These are phyloP conservation scores for Drosophila jambulina DNA, from an alignment of 1,140 invertebrate genomes.

Conservation along the genomic window DNA sequence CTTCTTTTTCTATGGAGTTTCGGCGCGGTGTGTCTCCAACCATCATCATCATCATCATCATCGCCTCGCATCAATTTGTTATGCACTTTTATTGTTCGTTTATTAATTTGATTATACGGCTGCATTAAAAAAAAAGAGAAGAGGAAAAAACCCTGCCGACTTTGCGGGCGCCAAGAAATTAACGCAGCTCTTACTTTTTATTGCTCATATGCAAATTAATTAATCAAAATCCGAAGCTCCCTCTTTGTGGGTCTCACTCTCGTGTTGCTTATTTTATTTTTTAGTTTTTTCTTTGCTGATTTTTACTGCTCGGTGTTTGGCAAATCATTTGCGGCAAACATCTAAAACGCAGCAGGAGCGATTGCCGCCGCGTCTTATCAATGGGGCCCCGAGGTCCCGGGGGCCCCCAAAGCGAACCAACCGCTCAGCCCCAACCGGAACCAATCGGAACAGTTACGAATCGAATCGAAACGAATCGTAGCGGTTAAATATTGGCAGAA, in stretches of 20 bases:
- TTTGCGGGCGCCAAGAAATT: constrained; percentile 52
- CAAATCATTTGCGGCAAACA: constrained; percentile 77
- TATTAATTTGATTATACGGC: constrained; percentile 80
- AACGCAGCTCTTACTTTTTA: constrained; percentile 75
- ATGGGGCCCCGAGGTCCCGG: constrained; percentile 13
- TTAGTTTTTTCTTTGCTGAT: constrained; percentile 29
- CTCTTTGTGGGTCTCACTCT: constrained; percentile 15
- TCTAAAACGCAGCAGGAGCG: constrained; percentile 71
- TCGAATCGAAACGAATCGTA: constrained; percentile 18
- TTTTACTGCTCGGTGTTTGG: constrained; percentile 45
- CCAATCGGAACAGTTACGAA: constrained; percentile 43
- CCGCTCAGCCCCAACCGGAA: constrained; percentile 14
- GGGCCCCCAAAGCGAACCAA: constrained; percentile 7
- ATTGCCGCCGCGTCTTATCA: constrained; percentile 36
- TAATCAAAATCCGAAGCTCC: constrained; percentile 73
- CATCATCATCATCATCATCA: constrained; percentile 16
- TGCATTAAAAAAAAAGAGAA: constrained; percentile 53
- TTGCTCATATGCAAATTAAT: constrained; percentile 79
- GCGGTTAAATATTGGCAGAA: constrained; percentile 25
- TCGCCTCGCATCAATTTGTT: constrained; percentile 74
- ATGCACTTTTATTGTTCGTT: constrained; percentile 82
- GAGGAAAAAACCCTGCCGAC: constrained; percentile 22
- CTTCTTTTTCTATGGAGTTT: constrained; percentile 15
- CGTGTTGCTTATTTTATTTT: constrained; percentile 8
- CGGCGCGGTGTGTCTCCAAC: constrained; percentile 34